Percentiles rank a stretch among this genome's conserved stretches.
Conservation (phyloP, 2,888 invertebrate species). For the Allygus modestus region DNA sequence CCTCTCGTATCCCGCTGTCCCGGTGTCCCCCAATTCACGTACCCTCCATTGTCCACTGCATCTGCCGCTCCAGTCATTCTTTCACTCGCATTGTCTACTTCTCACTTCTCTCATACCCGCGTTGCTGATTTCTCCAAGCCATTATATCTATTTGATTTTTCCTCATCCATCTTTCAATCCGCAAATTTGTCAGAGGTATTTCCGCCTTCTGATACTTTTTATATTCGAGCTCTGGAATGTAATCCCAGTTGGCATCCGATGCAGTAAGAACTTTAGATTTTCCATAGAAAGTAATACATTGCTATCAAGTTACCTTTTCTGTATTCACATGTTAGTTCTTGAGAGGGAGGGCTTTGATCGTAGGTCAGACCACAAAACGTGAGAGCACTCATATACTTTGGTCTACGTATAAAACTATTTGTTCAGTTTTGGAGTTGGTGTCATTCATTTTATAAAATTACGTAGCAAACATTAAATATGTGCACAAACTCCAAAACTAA, state of each 20-base stretch:
- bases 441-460: no score
- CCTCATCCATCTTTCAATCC: neutral
- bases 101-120: conserved; percentile 20
- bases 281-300: no score
- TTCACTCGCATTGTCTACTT: conserved; percentile 22
- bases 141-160: conserved; percentile 15
- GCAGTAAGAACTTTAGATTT: no score
- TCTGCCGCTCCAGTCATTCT: conserved; percentile 1
- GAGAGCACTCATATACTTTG: no score
- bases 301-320: no score
- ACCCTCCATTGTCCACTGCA: conserved; percentile 40
- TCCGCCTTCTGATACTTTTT: neutral
- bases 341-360: no score
- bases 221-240: neutral
- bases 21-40: conserved; percentile 54
- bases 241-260: neutral
- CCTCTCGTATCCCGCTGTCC: neutral
- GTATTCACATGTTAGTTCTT: no score
- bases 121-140: conserved; percentile 35
- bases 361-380: no score
- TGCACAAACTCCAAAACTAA: no score
- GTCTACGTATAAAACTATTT: no score
- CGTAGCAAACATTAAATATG: no score
- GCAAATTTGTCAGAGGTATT: neutral
- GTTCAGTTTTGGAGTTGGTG: no score